These are phyloP conservation scores for Nemopilema nomurai DNA, from an alignment of 30 jellyfish, hydroid and myxozoan species.

Conservation along the genomic window DNA sequence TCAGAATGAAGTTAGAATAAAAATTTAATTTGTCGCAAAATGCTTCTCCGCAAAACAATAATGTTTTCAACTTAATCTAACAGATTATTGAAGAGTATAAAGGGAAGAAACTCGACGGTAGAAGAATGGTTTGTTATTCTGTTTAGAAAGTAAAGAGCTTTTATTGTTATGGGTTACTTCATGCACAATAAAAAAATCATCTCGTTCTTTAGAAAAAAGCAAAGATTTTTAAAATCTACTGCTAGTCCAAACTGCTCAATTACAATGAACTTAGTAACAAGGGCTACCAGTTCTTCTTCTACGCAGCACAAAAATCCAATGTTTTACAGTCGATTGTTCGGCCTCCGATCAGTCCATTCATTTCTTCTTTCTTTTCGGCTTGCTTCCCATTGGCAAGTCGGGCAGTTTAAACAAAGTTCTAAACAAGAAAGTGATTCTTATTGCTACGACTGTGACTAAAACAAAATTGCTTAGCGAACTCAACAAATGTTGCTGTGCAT, in stretches of 20 bases:
- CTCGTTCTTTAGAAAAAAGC: too few species aligned
- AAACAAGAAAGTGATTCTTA: background rate
- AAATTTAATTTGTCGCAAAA: too few species aligned
- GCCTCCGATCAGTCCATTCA: background rate
- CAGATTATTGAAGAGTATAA: background rate
- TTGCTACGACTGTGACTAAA: background rate
- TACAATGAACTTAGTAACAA: background rate
- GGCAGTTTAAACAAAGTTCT: constrained; percentile 85
- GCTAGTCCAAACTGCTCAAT: too few species aligned
- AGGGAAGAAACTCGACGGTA: background rate
- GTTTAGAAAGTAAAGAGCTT: background rate
- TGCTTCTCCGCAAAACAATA: too few species aligned
- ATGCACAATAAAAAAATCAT: too few species aligned
- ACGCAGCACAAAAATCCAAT: background rate
- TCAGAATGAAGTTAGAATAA: too few species aligned
- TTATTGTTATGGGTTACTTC: background rate
- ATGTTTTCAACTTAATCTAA: too few species aligned
- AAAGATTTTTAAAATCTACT: too few species aligned
- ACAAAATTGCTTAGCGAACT: too few species aligned
- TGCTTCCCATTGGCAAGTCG: constrained; percentile 65
- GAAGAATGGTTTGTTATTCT: too few species aligned
- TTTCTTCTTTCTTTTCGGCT: constrained; percentile 74
- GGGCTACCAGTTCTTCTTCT: background rate
- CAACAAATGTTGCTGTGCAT: too few species aligned
- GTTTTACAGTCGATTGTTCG: background rate